Base-by-base conservation (phyloP, 1,140 invertebrate species). In the Drosophila tropicalis region DNA sequence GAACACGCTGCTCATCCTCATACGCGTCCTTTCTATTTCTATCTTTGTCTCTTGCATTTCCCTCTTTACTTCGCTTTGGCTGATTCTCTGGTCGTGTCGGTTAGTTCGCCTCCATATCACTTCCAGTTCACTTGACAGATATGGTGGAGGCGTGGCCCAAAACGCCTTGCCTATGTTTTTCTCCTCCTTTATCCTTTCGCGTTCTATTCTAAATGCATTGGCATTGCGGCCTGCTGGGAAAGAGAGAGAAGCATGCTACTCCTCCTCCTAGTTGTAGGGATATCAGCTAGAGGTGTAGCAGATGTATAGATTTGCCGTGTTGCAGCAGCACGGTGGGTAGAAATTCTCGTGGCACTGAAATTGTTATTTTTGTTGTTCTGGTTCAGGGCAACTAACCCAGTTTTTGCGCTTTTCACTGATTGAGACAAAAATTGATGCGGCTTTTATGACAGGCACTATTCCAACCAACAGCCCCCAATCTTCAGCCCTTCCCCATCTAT, bases 81-180 rank as follows among this genome's bases (percentile, higher is more conserved):
- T 34, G 47, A 36, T 36, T 57, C 55, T 36, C 34, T 58, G 56
- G 32, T 39, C 60, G 44, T 51, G 44, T 51, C 19, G 44, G 17
- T n/a, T 22, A 15, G 17, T 51, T 51, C 44, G 56, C 54, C 62
- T 76, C 69, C 79, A 78, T 87, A 87, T 87, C 83, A 89, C 83
- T 87, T 87, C 79, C 83, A 87, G 79, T 83, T 87, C 83, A 89
- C 84, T 87, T 89, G 84, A 83, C 83, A 83, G 80, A 83, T 83
- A 89, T 70, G 67, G 74, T 19, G 67, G 55, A 36, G 40, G 65
- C 51, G 58, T 63, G 13, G 60, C 13, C 13, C 9, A 76, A 69
- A 75, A 57, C 72, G 60, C 66, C 73, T 76, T 70, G 56, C 55
- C 66, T 54, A 70, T 57, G 73, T 60, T 76, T 75, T 64, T 76